These are phyloP conservation scores for Cassiopea andromeda DNA, from an alignment of 30 jellyfish, hydroid and myxozoan species.

Conservation along the genomic window DNA sequence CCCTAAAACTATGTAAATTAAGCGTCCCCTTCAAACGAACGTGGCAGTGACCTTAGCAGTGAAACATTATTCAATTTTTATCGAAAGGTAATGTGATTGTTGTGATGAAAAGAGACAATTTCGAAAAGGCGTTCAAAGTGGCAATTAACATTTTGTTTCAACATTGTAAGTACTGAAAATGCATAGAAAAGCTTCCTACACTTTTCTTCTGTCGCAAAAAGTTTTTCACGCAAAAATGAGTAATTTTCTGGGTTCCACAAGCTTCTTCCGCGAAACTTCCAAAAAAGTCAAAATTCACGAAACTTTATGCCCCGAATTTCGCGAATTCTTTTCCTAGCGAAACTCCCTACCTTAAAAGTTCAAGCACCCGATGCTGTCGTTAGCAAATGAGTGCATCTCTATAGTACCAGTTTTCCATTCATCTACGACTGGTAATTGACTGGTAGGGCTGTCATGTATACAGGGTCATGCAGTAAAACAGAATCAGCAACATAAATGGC, in stretches of 20 bases:
- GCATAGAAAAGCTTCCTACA: background rate
- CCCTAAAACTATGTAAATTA: no score
- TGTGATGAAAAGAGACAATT: no score
- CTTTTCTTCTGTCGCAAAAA: background rate
- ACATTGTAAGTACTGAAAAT: background rate
- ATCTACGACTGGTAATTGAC: no score
- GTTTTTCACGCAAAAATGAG: background rate
- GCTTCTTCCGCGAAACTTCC: background rate
- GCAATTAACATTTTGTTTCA: background rate
- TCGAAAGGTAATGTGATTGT: background rate
- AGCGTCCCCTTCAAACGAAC: background rate
- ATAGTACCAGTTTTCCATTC: no score
- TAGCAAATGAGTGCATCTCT: no score
- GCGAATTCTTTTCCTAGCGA: background rate
- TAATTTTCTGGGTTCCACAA: background rate
- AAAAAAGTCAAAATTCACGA: background rate
- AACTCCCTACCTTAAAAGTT: background rate
- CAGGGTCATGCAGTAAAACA: no score
- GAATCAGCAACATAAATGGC: no score
- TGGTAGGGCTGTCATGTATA: no score
- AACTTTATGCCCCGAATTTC: background rate
- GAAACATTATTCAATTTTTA: background rate
- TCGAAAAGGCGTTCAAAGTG: background rate
- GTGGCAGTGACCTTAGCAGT: background rate
- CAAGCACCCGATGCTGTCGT: no score